Conservation (phyloP, 1,140 invertebrate species). For the Aphelinus certus region DNA sequence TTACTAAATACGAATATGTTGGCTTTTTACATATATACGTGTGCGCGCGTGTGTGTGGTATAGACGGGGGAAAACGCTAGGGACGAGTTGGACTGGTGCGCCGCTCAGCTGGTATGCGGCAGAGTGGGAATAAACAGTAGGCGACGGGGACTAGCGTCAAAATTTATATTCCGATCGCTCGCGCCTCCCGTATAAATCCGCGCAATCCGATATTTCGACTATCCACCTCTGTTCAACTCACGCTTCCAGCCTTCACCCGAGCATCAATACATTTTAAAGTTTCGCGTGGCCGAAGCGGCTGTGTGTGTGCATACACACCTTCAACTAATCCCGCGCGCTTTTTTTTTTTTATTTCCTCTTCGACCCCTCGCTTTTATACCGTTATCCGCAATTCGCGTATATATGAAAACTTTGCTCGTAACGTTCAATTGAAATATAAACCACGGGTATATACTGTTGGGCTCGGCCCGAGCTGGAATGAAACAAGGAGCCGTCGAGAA, state of each 20-base stretch:
- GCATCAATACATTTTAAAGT: constrained; percentile 14
- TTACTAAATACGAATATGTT: constrained; percentile 60
- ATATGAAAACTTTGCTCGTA: too few relatives aligned
- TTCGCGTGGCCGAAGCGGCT: neutral
- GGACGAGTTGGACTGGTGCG: neutral
- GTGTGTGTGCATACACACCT: too few relatives aligned
- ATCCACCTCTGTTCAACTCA: neutral
- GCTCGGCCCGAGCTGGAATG: too few relatives aligned
- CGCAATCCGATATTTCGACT: constrained; percentile 59
- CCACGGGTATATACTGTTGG: too few relatives aligned
- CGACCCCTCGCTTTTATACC: too few relatives aligned
- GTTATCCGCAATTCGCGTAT: too few relatives aligned
- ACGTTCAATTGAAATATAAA: too few relatives aligned
- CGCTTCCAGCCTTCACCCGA: neutral
- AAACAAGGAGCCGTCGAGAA: too few relatives aligned
- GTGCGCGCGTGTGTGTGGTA: constrained; percentile 32
- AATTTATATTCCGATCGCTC: constrained; percentile 62
- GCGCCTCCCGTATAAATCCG: constrained; percentile 55
- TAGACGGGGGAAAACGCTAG: too few relatives aligned
- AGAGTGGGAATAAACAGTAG: neutral
- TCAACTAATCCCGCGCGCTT: too few relatives aligned
- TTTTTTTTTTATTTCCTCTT: too few relatives aligned
- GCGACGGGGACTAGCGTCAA: constrained; percentile 55
- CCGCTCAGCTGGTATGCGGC: neutral
- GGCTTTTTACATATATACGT: constrained; percentile 39